phyloP scores from a whole-genome alignment of 2,113 vertebrate species.

The Furnarius figulus region DNA sequence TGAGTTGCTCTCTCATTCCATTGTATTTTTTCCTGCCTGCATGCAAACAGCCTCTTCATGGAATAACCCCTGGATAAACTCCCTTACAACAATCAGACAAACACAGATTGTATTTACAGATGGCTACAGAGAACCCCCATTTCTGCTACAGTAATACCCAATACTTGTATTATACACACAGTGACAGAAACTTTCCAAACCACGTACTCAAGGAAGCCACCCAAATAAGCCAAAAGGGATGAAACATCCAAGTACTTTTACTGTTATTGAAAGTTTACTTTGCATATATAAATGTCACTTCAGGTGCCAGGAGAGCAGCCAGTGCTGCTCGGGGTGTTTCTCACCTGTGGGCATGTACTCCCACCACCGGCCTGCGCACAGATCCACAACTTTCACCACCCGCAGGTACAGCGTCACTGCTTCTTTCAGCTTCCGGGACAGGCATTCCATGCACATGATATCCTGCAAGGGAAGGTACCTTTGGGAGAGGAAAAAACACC shows the following conservation, averaged over 20 bases:
- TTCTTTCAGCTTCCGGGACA: conserved; percentile 93
- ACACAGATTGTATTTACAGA: background rate
- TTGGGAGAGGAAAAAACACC: conserved; percentile 54
- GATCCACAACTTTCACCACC: conserved; percentile 96
- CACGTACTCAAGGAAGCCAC: background rate
- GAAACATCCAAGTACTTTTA: rapidly evolving
- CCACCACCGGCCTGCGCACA: conserved; percentile 98
- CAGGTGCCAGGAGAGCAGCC: background rate
- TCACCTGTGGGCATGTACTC: conserved; percentile 98
- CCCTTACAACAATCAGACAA: conserved; percentile 42
- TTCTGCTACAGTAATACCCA: background rate
- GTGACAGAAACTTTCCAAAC: background rate
- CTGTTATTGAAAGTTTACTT: background rate
- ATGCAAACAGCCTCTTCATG: conserved; percentile 43
- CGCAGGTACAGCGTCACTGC: conserved; percentile 93
- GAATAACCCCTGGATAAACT: conserved; percentile 36
- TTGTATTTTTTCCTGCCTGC: conserved; percentile 41
- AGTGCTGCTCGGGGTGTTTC: background rate
- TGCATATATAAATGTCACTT: background rate
- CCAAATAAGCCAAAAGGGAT: background rate
- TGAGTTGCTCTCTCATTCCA: conserved; percentile 43
- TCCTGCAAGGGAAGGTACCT: conserved; percentile 98
- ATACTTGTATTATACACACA: rapidly evolving
- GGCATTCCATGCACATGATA: conserved; percentile 98
- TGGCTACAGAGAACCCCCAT: background rate